Percentiles rank a stretch among this genome's conserved stretches.
phyloP scores from a whole-genome alignment of 2,797 vertebrate species.

The Ptychadena robeensis region DNA sequence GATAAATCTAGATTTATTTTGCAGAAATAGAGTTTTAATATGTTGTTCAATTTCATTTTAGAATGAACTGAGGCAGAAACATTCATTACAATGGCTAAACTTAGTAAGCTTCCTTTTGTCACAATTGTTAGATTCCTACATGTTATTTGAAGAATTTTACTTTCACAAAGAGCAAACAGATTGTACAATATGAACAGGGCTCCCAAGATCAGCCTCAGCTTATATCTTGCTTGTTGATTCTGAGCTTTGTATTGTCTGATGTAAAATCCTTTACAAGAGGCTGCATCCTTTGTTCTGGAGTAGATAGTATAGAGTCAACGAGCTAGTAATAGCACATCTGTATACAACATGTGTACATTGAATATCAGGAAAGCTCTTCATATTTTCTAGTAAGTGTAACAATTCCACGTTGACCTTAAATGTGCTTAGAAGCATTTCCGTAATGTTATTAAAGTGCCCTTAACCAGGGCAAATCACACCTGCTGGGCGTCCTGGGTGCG shows the following conservation, averaged over 20 bases:
- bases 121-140: not conserved
- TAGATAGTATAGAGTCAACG: not conserved
- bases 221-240: not conserved
- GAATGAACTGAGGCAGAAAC: not conserved
- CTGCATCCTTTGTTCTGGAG: not conserved
- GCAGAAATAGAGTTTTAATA: not conserved
- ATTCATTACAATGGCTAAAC: not conserved
- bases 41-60: not conserved
- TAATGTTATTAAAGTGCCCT: no score
- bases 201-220: not conserved
- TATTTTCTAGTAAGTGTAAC: not conserved
- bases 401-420: not conserved
- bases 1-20: not conserved
- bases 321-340: not conserved
- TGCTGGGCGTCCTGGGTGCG: no score
- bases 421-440: not conserved
- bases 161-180: not conserved
- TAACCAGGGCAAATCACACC: no score
- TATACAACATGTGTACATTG: not conserved
- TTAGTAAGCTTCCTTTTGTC: not conserved
- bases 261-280: not conserved
- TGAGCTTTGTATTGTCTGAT: not conserved
- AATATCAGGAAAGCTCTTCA: not conserved
- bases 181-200: not conserved
- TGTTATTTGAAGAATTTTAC: not conserved